Evolutionary conservation across 1,140 invertebrate genomes (phyloP), one percentile per base, ranked within the genome.

Genomic region (Aradophagus sp.): DNA sequence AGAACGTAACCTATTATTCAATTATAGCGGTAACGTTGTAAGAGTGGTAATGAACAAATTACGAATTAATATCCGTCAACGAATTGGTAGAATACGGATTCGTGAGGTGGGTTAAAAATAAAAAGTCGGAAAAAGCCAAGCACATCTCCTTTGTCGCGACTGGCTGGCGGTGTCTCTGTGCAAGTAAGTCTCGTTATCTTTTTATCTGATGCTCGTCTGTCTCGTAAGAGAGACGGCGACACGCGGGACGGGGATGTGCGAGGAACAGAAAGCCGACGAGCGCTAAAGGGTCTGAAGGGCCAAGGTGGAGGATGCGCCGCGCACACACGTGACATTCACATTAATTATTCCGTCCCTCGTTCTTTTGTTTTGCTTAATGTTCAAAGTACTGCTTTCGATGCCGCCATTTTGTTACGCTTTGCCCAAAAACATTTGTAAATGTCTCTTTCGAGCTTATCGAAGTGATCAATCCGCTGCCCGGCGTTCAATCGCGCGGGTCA

Each of bases 271-370:
- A 44, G 23, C 31, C 42, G 35, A 29, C 38, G 35, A 56, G 42
- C 35, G 15, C 38, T 44, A 63, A 53, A 48, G 61, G 55, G 63
- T 48, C 31, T 42, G 23, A 16, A 55, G 50, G 42, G 45, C 26
- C 10, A 63, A 55, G 53, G 58, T 58, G 36, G 38, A 55, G 59
- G 47, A 73, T 61, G 39, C 56, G 55, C 70, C 48, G 66, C 53
- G 66, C 73, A 75, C 69, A 78, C 72, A 78, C 59, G 76, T 79
- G 77, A 78, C 72, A 76, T 76, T 71, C 69, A 73, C 76, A 80
- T 81, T 81, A 80, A 80, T 81, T 81, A 79, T 79, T 80, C 79
- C 74, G n/a, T 77, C 65, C 65, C 73, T 75, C 74, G 45, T 73
- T 76, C 71, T 73, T 77, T 75, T 72, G 67, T 73, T 78, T 76